Base-by-base conservation (phyloP, 2,888 invertebrate species). In the Drosophila anomelani region DNA sequence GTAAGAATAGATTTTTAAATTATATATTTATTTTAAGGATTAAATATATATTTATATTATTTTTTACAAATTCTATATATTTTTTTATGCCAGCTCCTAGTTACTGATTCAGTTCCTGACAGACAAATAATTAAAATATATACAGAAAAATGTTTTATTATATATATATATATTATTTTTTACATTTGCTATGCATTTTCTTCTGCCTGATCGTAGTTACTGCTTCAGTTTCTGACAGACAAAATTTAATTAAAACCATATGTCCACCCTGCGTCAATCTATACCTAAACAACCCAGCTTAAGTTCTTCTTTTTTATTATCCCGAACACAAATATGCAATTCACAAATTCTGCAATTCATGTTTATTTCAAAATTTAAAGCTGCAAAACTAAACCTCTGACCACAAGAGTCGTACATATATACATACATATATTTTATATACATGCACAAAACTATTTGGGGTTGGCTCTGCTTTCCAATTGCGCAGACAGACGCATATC, bases 381-480 rank as follows among this genome's bases (percentile, higher is more conserved):
- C 20, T 55, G 26, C 15, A 20, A 39, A 55, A 60, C n/a, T 32
- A 7, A 32, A 23, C 20, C 32, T 38, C 32, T 41, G 23, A 17
- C 41, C 60, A 13, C 12, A 10, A 23, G 23, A 58, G 32, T 13
- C 29, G 15, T 4, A 41, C 5, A 2, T 15, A n/a, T 5, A 36
- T 44, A 26, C 10, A 17, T 1, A 29, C 26, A 26, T 38, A 23
- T n/a, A 46, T 32, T 20, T 59, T 29, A 4, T 5, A 17, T 23
- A 51, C 13, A 56, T 7, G 34, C 36, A 44, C 15, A 41, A 41
- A 34, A 39, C 36, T 32, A 8, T 58, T 3, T 47, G 26, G 15
- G 13, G 32, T 56, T 68, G 61, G n/a, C 17, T 49, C 36, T 60
- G 46, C 74, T 71, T 78, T 78, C 49, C 75, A 78, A 80, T 84